Evolutionary conservation across 92 coral and sea anemone genomes (phyloP).

Genomic region (Umimayanthus chanpuru): DNA sequence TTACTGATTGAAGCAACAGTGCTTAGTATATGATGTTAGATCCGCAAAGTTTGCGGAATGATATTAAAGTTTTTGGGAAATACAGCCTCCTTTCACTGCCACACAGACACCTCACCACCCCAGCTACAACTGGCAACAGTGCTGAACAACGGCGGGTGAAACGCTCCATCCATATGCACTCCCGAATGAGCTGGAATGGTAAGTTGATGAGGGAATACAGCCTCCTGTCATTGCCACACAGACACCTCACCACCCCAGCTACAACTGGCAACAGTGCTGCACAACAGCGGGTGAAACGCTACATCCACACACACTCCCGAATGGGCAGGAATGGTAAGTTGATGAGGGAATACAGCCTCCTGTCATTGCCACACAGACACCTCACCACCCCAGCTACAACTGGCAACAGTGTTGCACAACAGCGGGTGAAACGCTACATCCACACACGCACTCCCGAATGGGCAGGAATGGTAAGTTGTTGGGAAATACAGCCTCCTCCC

Average conservation of each 20-base stretch:
- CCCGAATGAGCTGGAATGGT: conserved; percentile 67
- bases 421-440: conserved; percentile 82
- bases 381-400: conserved; percentile 82
- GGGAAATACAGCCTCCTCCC: not conserved
- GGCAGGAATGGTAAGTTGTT: no score
- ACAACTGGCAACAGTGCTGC: conserved; percentile 85
- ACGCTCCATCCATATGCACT: conserved; percentile 87
- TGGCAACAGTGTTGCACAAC: conserved; percentile 75
- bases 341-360: not conserved
- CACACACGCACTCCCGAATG: conserved; percentile 81
- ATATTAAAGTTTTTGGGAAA: no score
- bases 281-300: conserved; percentile 69
- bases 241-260: conserved; percentile 77
- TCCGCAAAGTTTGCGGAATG: conserved; percentile 73
- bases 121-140: conserved; percentile 87
- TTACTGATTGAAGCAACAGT: no score
- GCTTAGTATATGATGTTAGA: conserved; percentile 33
- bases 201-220: not conserved
- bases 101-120: conserved; percentile 71
- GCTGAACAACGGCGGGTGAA: conserved; percentile 69
- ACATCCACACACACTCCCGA: conserved; percentile 86
- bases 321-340: no score
- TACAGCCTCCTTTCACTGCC: conserved; percentile 41
- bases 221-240: conserved; percentile 54
- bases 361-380: conserved; percentile 64